These are phyloP conservation scores for Dendrocincla tyrannina DNA, from an alignment of 2,797 vertebrate species.

Conservation along the genomic window DNA sequence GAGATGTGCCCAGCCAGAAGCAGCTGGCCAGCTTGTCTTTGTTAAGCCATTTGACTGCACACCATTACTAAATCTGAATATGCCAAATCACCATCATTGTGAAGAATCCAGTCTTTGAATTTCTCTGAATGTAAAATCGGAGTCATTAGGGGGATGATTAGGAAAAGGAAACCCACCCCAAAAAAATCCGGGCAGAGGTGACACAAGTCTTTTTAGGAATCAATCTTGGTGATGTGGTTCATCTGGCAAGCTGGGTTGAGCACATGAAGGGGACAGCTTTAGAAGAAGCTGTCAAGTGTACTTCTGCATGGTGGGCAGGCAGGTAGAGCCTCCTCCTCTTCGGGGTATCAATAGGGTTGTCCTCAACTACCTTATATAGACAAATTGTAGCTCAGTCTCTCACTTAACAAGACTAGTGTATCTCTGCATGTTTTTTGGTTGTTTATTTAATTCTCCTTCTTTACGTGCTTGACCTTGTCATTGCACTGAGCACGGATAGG, in stretches of 20 bases:
- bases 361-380: background rate
- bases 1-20: background rate
- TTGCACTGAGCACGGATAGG: background rate
- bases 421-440: background rate
- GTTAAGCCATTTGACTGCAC: background rate
- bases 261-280: background rate
- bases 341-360: background rate
- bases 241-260: background rate
- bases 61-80: background rate
- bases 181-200: background rate
- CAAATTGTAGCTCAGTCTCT: background rate
- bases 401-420: background rate
- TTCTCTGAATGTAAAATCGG: background rate
- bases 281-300: background rate
- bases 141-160: background rate
- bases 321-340: background rate
- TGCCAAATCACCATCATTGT: background rate
- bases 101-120: background rate
- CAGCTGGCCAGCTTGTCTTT: background rate
- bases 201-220: background rate
- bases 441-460: background rate
- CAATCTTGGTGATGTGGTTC: background rate
- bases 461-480: background rate
- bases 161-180: background rate
- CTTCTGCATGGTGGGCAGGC: background rate